phyloP scores from a whole-genome alignment of 2,113 vertebrate species.

The Ibidorhyncha struthersii region DNA sequence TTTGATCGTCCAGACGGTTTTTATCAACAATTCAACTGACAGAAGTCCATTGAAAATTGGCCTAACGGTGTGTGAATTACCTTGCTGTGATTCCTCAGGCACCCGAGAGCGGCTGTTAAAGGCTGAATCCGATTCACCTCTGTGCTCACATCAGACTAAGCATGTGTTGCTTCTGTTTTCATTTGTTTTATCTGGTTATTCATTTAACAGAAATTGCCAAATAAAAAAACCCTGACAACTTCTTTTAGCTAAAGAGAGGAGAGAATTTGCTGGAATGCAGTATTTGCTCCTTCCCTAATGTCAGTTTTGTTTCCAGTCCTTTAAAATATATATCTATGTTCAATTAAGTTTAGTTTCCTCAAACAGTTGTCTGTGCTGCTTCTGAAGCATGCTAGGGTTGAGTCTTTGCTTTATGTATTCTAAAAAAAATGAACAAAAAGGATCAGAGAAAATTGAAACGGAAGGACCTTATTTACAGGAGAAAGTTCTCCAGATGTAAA shows the following conservation, averaged over 20 bases:
- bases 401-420: neutral
- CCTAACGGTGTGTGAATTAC: constrained; percentile 53
- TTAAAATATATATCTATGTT: neutral
- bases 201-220: neutral
- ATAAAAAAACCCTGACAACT: neutral
- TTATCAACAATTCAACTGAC: constrained; percentile 47
- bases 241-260: neutral
- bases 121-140: neutral
- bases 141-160: constrained; percentile 5
- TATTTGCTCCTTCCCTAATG: neutral
- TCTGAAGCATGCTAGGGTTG: neutral
- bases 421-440: neutral
- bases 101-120: neutral
- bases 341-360: neutral
- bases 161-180: constrained; percentile 26
- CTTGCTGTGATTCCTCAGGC: constrained; percentile 7
- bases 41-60: constrained; percentile 59
- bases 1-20: constrained; percentile 35
- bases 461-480: neutral
- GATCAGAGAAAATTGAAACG: neutral
- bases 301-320: neutral
- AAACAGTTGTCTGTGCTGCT: neutral
- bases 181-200: constrained; percentile 40
- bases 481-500: neutral
- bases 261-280: neutral